Percentiles rank a stretch among this genome's conserved stretches.
Evolutionary conservation across 2,113 vertebrate genomes (phyloP).

Genomic region (Puma concolor): DNA sequence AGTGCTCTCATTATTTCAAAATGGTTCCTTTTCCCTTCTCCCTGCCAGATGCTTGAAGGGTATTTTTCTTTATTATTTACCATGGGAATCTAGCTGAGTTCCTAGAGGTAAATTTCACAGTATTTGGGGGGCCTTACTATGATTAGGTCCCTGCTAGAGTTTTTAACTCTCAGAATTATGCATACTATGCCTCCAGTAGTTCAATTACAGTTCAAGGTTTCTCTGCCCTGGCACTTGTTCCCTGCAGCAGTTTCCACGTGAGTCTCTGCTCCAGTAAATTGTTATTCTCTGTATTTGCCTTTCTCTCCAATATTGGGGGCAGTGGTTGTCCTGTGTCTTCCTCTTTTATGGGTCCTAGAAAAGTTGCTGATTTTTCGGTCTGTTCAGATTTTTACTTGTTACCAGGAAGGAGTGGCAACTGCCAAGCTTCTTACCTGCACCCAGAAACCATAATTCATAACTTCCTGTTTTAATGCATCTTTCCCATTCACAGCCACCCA

Average conservation of each 20-base stretch:
- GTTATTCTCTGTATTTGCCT: neutral
- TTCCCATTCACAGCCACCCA: neutral
- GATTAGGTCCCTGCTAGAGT: neutral
- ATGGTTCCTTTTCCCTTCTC: neutral
- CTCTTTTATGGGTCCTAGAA: neutral
- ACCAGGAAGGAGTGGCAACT: neutral
- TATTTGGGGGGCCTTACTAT: neutral
- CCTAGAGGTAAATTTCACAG: too few species aligned
- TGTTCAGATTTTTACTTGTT: neutral
- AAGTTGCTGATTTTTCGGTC: neutral
- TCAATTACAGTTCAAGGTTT: neutral
- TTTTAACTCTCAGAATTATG: neutral
- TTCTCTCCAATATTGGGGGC: neutral
- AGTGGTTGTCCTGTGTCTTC: neutral
- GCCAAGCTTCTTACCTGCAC: neutral
- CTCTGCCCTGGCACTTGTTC: neutral
- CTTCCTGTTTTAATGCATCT: neutral
- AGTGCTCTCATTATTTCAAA: neutral
- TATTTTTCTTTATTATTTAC: neutral
- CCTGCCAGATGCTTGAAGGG: neutral
- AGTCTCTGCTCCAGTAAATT: neutral
- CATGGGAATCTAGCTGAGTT: neutral
- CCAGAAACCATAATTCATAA: neutral
- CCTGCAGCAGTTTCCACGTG: neutral
- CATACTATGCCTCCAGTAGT: neutral